Evolutionary conservation across 2,797 vertebrate genomes (phyloP).

Genomic region (Siniperca scherzeri): DNA sequence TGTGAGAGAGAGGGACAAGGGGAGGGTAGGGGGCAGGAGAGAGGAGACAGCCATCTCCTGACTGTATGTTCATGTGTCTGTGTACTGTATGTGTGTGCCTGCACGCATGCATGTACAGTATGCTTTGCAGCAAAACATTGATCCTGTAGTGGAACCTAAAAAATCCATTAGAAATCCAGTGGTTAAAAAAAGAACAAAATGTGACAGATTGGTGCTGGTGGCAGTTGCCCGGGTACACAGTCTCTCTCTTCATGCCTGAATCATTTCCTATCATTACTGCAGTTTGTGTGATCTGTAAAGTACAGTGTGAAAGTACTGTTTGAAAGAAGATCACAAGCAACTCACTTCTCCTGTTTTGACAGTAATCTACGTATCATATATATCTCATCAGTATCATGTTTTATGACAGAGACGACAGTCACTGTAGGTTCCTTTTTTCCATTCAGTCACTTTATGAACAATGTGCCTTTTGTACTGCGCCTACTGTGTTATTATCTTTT

Average conservation of each 20-base stretch:
- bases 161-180: conserved; percentile 73
- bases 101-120: conserved; percentile 43
- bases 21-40: conserved; percentile 29
- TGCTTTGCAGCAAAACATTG: conserved; percentile 68
- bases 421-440: conserved; percentile 70
- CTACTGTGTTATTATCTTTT: conserved; percentile 74
- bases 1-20: conserved; percentile 66
- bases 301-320: conserved; percentile 68
- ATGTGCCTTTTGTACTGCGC: conserved; percentile 72
- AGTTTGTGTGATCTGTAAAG: conserved; percentile 54
- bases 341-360: conserved; percentile 71
- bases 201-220: conserved; percentile 73
- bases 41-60: conserved; percentile 53
- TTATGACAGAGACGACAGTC: conserved; percentile 68
- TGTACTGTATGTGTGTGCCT: conserved; percentile 33
- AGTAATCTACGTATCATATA: conserved; percentile 61
- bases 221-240: conserved; percentile 55
- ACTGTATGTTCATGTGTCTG: conserved; percentile 46
- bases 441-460: conserved; percentile 72
- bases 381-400: conserved; percentile 68
- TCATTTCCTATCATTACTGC: conserved; percentile 63
- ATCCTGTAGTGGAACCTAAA: conserved; percentile 76
- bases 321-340: conserved; percentile 58
- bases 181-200: conserved; percentile 77
- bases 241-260: conserved; percentile 51